phyloP scores from a whole-genome alignment of 1,140 invertebrate species.

The Caligus rogercresseyi region DNA sequence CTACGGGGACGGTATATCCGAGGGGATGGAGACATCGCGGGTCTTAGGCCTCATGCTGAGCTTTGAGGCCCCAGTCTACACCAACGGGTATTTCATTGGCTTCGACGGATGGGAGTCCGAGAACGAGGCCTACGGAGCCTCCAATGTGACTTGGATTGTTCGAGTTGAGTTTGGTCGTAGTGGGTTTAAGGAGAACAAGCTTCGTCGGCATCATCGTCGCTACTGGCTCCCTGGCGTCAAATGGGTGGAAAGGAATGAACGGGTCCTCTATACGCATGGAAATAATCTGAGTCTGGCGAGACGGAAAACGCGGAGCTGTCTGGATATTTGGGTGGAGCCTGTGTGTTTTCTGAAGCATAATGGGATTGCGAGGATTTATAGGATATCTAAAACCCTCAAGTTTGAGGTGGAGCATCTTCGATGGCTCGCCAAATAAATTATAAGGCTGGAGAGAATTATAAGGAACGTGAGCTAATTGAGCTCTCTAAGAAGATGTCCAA shows the following conservation, averaged over 20 bases:
- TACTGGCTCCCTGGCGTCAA: conserved; percentile 9
- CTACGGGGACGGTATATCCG: neutral
- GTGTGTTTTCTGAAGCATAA: conserved; percentile 15
- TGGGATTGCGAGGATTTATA: conserved; percentile 11
- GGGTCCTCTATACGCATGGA: neutral
- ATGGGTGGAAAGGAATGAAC: conserved; percentile 7
- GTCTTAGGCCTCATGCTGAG: neutral
- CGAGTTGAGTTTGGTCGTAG: neutral
- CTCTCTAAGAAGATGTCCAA: neutral
- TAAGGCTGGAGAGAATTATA: neutral
- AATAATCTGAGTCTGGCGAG: conserved; percentile 1
- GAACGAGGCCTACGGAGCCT: neutral
- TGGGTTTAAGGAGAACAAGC: neutral
- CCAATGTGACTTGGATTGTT: conserved; percentile 14
- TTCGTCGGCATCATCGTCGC: conserved; percentile 1
- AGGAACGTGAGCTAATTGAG: conserved; percentile 1
- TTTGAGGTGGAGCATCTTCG: conserved; percentile 6
- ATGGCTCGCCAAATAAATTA: conserved; percentile 17
- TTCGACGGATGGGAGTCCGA: conserved; percentile 5
- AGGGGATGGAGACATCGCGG: neutral
- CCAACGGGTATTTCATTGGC: conserved; percentile 6
- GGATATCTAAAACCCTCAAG: conserved; percentile 9
- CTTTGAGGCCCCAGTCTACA: conserved; percentile 13
- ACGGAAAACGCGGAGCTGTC: neutral
- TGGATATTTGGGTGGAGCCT: conserved; percentile 17